Percentiles rank a stretch among this genome's conserved stretches.
Evolutionary conservation across 2,113 vertebrate species (phyloP).

Genomic region (Triplophysa tibetana): DNA sequence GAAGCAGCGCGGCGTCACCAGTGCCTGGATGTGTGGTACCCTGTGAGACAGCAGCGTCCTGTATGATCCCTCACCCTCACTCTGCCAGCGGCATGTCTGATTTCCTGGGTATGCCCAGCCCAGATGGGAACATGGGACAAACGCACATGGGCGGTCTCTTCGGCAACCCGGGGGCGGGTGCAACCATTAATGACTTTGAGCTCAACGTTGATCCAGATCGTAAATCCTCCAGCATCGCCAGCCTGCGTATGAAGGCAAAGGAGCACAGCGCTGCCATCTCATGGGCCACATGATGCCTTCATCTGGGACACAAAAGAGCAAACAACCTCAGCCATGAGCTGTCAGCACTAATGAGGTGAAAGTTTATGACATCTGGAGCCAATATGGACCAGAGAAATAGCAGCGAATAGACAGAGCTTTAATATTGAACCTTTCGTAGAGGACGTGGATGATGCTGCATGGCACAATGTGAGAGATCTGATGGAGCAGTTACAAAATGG

Average conservation of each 20-base stretch:
- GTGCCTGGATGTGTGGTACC: conserved; percentile 94
- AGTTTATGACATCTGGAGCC: conserved; percentile 27
- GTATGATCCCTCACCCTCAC: conserved; percentile 96
- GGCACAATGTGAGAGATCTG: neutral
- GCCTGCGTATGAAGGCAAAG: conserved; percentile 97
- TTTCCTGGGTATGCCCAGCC: conserved; percentile 84
- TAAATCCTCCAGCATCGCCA: conserved; percentile 96
- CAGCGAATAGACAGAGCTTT: conserved; percentile 9
- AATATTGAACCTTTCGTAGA: neutral
- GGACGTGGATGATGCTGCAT: neutral
- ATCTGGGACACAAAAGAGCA: conserved; percentile 30
- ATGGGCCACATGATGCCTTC: conserved; percentile 91
- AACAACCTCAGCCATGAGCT: conserved; percentile 19
- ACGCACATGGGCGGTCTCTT: conserved; percentile 95
- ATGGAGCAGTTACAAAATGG: conserved; percentile 11
- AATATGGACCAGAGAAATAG: conserved; percentile 14
- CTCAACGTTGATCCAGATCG: conserved; percentile 94
- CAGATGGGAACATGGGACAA: conserved; percentile 87
- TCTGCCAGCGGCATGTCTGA: conserved; percentile 85
- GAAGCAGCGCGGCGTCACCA: conserved; percentile 85
- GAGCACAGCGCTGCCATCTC: conserved; percentile 99
- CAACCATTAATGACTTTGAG: conserved; percentile 90
- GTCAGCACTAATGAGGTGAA: conserved; percentile 38
- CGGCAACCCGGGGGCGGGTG: conserved; percentile 81
- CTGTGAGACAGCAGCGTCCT: conserved; percentile 90